phyloP scores from a whole-genome alignment of 2,797 vertebrate genomes.

The Spinus pinus region DNA sequence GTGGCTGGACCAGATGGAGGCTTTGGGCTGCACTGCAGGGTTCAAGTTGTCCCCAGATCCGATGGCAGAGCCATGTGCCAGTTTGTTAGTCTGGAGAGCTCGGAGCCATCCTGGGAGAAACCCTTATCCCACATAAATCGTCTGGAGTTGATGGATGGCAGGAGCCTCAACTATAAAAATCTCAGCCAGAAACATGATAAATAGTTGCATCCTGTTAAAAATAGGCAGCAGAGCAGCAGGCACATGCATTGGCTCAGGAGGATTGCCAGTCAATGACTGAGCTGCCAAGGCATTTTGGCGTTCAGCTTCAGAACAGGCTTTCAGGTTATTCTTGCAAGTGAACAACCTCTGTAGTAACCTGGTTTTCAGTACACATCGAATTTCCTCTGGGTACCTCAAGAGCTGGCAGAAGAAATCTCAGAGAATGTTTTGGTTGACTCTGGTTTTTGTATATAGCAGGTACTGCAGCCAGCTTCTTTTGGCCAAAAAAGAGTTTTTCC shows the following conservation, averaged over 20 bases:
- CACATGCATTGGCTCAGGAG: neutral
- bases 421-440: slow-evolving; percentile 44
- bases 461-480: slow-evolving; percentile 16
- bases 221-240: slow-evolving; percentile 29
- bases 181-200: slow-evolving; percentile 48
- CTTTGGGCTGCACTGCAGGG: neutral
- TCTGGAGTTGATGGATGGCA: slow-evolving; percentile 43
- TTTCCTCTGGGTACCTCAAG: slow-evolving; percentile 8
- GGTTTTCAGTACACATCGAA: neutral
- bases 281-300: neutral
- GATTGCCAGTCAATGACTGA: slow-evolving; percentile 26
- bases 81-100: slow-evolving; percentile 17
- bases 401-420: neutral
- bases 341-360: slow-evolving; percentile 16
- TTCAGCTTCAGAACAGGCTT: neutral
- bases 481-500: slow-evolving; percentile 49
- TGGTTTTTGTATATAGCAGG: neutral
- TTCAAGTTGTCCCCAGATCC: neutral
- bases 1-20: slow-evolving; percentile 7
- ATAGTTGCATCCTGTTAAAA: slow-evolving; percentile 48
- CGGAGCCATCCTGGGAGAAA: neutral
- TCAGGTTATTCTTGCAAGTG: neutral
- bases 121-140: slow-evolving; percentile 7
- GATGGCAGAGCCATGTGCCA: neutral
- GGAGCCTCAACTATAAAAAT: slow-evolving; percentile 41